Evolutionary conservation across 64 coral and sea anemone species (phyloP), one percentile per base, ranked within the genome.

Genomic region (Montipora foliosa): DNA sequence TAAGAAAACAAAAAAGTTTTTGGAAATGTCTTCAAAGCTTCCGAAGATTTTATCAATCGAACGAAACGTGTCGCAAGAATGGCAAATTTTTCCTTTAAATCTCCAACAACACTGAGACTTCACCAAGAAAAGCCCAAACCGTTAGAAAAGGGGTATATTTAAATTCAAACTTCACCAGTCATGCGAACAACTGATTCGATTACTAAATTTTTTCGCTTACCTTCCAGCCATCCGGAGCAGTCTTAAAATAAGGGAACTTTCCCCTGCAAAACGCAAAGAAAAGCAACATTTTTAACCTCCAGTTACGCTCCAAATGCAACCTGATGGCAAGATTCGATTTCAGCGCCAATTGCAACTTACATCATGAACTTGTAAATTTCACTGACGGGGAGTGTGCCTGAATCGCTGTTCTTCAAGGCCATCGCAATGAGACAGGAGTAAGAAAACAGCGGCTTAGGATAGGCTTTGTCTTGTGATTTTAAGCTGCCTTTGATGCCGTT

Each of bases 361-460:
- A 96, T 96, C 98, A 99, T 99, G 80, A 99, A 99, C 92, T 99
- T 99, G 98, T 99, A 99, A 77, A 99, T 99, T 92, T 99, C 98
- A 89, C 98, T 99, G 80, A 99, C 98, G 82, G 98, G 98, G 52
- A 99, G 89, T 66, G 98, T 99, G 91, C 98, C 98, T 45, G 98
- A 84, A 89, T 99, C 98, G 55, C 95, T 96, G 86, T 99, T 96
- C 87, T 99, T 92, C 44, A 99, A 69, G 53, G 98, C 98, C 98
- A 99, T 99, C 22, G 98, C 98, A 76, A 99, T 99, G 2, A 99
- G 79, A 96, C 98, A 99, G 1, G 95, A 96, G 78, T 99, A 99
- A 19, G 95, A 96, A 88, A 99, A 99, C 74, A 99, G 86, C 15
- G 98, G 98, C 87, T 99, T 99, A 1, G 98, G 98, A 80, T 99